Percentiles rank a stretch among this genome's conserved stretches.
Conservation (phyloP, 2,113 vertebrate species). For the Collichthys lucidus region DNA sequence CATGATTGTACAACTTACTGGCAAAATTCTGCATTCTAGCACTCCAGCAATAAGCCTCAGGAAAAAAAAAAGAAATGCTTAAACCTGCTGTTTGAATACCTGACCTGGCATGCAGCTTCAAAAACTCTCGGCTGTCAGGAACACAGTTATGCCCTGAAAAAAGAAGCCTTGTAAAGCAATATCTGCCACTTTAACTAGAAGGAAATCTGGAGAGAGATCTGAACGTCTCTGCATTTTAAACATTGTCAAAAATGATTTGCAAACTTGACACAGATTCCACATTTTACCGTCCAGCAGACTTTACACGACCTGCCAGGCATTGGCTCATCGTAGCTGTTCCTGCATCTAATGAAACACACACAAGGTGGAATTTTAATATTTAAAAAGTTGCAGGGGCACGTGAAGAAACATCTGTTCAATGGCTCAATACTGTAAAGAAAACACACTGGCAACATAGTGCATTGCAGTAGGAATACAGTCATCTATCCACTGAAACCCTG, state of each 20-base stretch:
- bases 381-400: too few species aligned
- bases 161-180: neutral
- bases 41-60: neutral
- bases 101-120: conserved; percentile 9
- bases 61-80: conserved; percentile 36
- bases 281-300: too few species aligned
- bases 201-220: neutral
- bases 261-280: conserved; percentile 1
- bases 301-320: neutral
- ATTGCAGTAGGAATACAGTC: too few species aligned
- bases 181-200: neutral
- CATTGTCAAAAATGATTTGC: neutral
- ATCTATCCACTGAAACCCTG: too few species aligned
- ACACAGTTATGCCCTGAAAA: conserved; percentile 11
- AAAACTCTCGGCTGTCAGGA: conserved; percentile 1
- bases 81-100: conserved; percentile 15
- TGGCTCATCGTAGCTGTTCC: neutral
- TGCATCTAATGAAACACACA: too few species aligned
- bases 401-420: too few species aligned
- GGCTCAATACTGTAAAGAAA: too few species aligned
- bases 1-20: conserved; percentile 7
- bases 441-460: too few species aligned
- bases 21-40: conserved; percentile 3
- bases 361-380: too few species aligned
- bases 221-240: neutral